phyloP scores from a whole-genome alignment of 23 tunicate genomes.

The Aplidium turbinatum region DNA sequence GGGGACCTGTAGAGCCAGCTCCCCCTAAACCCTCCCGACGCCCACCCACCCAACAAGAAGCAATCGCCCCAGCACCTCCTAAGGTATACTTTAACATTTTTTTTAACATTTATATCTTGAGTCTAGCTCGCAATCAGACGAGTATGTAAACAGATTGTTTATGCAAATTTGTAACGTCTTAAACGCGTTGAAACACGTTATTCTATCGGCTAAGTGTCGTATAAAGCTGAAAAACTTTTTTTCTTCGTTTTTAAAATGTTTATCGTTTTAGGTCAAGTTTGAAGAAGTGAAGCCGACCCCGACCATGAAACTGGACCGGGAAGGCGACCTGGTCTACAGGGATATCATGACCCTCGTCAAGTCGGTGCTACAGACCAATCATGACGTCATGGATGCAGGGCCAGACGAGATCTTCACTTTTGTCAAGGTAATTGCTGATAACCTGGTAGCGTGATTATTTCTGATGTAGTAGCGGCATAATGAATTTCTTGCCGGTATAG shows the following conservation, averaged over 20 bases:
- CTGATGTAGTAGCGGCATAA: no score
- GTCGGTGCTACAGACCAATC: conserved; percentile 75
- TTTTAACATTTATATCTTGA: no score
- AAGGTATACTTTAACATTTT: no score
- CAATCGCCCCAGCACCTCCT: conserved; percentile 42
- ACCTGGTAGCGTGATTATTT: no score
- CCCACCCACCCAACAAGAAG: conserved; percentile 44
- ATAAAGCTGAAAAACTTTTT: no score
- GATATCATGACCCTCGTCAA: conserved; percentile 85
- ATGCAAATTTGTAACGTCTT: not conserved
- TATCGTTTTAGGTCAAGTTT: conserved; percentile 28
- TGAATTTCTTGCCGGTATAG: no score
- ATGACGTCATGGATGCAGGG: conserved; percentile 65
- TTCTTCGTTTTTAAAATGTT: no score
- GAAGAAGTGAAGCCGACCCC: conserved; percentile 93
- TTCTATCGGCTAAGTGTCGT: no score
- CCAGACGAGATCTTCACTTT: conserved; percentile 64
- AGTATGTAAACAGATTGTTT: no score
- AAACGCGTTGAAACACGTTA: no score
- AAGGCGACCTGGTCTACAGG: conserved; percentile 64
- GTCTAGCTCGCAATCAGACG: no score
- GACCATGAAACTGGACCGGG: conserved; percentile 89
- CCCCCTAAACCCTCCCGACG: conserved; percentile 78
- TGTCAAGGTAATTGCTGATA: conserved; percentile 63
- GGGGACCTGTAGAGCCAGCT: conserved; percentile 47